Percentiles rank a stretch among this genome's conserved stretches.
Conservation (phyloP, 2,888 invertebrate genomes). For the Crossocerus cetratus region DNA sequence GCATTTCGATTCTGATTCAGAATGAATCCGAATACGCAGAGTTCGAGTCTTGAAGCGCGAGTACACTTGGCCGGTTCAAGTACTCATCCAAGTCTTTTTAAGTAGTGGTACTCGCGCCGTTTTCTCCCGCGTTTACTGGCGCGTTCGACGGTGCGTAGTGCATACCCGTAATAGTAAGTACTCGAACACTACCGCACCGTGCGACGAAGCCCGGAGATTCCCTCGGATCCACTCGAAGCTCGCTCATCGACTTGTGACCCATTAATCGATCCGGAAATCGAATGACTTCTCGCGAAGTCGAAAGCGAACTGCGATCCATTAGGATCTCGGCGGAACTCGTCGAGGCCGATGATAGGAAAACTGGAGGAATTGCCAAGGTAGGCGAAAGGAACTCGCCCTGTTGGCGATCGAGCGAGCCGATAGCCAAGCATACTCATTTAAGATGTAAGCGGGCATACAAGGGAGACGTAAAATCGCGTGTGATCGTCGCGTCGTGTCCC, state of each 20-base stretch:
- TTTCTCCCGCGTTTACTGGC: not conserved
- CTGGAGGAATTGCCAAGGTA: not conserved
- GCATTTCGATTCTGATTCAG: slow-evolving; percentile 4
- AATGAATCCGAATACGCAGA: too few relatives aligned
- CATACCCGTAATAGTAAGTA: not conserved
- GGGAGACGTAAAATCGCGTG: not conserved
- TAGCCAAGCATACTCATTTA: not conserved
- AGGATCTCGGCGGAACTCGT: not conserved
- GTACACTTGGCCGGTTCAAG: not conserved
- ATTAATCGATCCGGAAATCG: not conserved
- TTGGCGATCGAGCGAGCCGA: not conserved
- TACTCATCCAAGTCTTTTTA: not conserved
- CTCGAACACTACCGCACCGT: not conserved
- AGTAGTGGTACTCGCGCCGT: not conserved
- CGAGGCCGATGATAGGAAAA: too few relatives aligned
- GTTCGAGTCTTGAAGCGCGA: slow-evolving; percentile 14
- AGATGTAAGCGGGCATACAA: not conserved
- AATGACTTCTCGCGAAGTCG: not conserved
- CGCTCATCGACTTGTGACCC: not conserved
- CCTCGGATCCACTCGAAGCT: not conserved
- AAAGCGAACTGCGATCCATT: not conserved
- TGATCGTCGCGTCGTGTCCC: slow-evolving; percentile 5
- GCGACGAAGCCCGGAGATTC: not conserved
- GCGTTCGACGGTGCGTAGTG: not conserved
- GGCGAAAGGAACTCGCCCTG: not conserved